Conservation (phyloP, 2,797 vertebrate genomes). For the Antrozous pallidus region DNA sequence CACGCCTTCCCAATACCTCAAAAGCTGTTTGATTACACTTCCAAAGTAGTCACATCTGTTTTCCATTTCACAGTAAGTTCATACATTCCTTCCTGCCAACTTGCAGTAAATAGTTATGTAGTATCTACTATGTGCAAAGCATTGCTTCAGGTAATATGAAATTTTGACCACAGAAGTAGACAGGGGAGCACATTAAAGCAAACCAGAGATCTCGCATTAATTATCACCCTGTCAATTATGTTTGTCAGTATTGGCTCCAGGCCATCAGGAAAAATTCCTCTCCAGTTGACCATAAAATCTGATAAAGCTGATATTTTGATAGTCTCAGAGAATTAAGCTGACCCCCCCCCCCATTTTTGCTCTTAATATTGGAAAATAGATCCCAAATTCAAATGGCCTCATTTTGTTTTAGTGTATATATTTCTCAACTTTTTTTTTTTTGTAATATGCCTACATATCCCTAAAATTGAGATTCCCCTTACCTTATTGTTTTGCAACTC, state of each 20-base stretch:
- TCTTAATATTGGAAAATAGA: neutral
- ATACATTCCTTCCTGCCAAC: neutral
- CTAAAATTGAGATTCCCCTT: neutral
- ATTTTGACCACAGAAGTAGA: neutral
- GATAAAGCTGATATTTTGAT: neutral
- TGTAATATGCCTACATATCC: neutral
- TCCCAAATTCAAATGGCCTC: neutral
- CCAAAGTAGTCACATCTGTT: slow-evolving; percentile 53
- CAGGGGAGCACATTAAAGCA: neutral
- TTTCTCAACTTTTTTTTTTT: neutral
- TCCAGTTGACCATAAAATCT: neutral
- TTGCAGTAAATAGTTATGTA: neutral
- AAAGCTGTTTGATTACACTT: slow-evolving; percentile 4
- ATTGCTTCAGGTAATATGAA: neutral
- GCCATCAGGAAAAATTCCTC: slow-evolving; percentile 8
- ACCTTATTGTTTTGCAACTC: neutral
- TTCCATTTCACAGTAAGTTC: neutral
- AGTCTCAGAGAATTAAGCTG: neutral
- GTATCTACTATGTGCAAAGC: neutral
- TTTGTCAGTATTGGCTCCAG: neutral
- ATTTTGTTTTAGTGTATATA: neutral
- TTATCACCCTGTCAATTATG: neutral
- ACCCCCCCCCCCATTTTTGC: neutral
- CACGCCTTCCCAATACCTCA: slow-evolving; percentile 32
- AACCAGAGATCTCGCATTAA: neutral